A percentile compares a stretch with the other conserved stretches of the same genome.
Conservation (phyloP, 1,140 invertebrate genomes). For the Brachionus angularis region DNA sequence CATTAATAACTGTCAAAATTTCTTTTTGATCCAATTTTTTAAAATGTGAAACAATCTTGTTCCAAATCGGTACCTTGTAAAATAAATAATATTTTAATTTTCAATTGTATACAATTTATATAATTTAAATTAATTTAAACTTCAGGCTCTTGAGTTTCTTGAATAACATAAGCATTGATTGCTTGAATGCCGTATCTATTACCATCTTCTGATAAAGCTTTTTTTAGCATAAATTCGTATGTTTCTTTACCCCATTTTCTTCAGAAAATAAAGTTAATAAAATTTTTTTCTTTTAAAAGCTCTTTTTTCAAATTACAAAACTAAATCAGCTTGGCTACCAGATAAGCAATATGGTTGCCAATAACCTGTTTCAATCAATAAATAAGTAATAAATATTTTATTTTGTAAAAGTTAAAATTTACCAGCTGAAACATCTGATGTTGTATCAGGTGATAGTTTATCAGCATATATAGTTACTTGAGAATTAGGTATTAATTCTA, state of each 20-base stretch:
- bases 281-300: too few relatives aligned
- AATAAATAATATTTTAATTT: too few relatives aligned
- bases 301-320: background rate
- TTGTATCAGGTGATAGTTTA: constrained; percentile 70
- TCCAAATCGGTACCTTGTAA: constrained; percentile 35
- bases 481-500: constrained; percentile 66
- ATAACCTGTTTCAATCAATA: constrained; percentile 51
- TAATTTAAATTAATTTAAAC: too few relatives aligned
- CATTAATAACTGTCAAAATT: too few relatives aligned
- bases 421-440: constrained; percentile 78
- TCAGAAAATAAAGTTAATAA: constrained; percentile 49
- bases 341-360: constrained; percentile 64
- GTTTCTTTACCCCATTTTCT: constrained; percentile 75
- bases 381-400: too few relatives aligned
- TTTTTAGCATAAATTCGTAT: constrained; percentile 70
- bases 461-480: constrained; percentile 74
- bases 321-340: constrained; percentile 62
- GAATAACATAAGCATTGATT: constrained; percentile 66
- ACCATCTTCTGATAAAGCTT: constrained; percentile 64
- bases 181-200: constrained; percentile 67
- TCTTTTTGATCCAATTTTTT: background rate
- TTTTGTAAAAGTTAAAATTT: too few relatives aligned
- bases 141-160: constrained; percentile 41
- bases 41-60: constrained; percentile 17
- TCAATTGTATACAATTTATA: too few relatives aligned